A percentile compares a stretch with the other conserved stretches of the same genome.
Conservation (phyloP, 2,113 vertebrate species). For the Carassius gibelio region DNA sequence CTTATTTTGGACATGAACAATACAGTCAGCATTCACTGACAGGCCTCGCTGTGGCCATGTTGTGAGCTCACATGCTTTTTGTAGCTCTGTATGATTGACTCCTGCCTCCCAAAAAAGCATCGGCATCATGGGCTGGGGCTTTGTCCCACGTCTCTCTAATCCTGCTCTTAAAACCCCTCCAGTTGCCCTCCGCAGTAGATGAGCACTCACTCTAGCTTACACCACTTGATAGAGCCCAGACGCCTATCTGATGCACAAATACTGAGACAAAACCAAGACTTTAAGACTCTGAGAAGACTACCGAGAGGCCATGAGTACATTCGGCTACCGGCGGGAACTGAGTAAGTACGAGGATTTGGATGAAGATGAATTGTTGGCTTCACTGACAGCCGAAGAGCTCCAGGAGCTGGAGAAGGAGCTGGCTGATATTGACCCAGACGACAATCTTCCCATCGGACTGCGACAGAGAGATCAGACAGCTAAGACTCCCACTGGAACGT, state of each 20-base stretch:
- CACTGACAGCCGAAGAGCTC: constrained; percentile 90
- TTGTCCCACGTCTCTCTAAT: constrained; percentile 76
- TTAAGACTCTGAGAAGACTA: not conserved
- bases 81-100: constrained; percentile 87
- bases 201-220: constrained; percentile 48
- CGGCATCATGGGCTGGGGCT: constrained; percentile 85
- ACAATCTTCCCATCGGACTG: constrained; percentile 87
- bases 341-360: constrained; percentile 98
- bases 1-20: constrained; percentile 86
- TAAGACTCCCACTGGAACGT: constrained; percentile 92
- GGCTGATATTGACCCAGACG: constrained; percentile 90
- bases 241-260: not conserved
- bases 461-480: constrained; percentile 93
- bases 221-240: constrained; percentile 2
- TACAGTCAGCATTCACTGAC: constrained; percentile 67
- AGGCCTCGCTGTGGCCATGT: constrained; percentile 76
- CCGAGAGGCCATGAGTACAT: constrained; percentile 83
- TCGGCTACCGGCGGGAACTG: constrained; percentile 93
- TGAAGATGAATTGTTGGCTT: constrained; percentile 95
- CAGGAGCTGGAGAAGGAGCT: constrained; percentile 93
- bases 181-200: constrained; percentile 79
- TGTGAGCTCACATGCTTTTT: constrained; percentile 92
- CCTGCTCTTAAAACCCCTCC: constrained; percentile 84
- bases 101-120: constrained; percentile 89
- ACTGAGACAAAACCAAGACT: constrained; percentile 20